Percentiles rank a stretch among this genome's conserved stretches.
Evolutionary conservation across 2,888 invertebrate genomes (phyloP).

Genomic region (Leptinotarsa tumamoca): DNA sequence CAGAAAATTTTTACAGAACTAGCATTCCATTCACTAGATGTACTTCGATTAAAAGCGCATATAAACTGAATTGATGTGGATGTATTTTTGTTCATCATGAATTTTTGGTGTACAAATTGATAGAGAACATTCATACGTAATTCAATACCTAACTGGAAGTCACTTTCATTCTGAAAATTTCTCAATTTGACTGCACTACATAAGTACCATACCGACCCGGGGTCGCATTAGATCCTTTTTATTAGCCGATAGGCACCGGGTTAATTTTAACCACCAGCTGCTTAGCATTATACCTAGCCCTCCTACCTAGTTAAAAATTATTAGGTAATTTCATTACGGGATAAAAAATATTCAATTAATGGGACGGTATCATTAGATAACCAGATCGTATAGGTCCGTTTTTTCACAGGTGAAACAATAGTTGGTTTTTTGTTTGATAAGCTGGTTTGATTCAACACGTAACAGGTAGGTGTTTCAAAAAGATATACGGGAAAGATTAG

Average conservation of each 20-base stretch:
- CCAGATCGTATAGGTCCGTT: conserved; percentile 17
- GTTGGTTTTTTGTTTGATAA: conserved; percentile 19
- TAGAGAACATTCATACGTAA: no score
- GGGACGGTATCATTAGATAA: conserved; percentile 32
- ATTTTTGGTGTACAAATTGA: no score
- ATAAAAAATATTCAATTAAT: conserved; percentile 45
- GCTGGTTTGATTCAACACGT: neutral
- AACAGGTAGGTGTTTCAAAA: conserved; percentile 10
- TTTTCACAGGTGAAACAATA: conserved; percentile 20
- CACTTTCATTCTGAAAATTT: conserved; percentile 5
- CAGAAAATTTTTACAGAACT: no score
- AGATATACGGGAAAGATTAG: neutral
- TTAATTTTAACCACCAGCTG: conserved; percentile 30
- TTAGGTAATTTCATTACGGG: conserved; percentile 53
- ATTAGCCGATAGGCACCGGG: conserved; percentile 24
- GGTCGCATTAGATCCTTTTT: conserved; percentile 22
- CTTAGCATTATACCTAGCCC: conserved; percentile 47
- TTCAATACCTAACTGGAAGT: neutral
- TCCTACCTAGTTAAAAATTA: conserved; percentile 55
- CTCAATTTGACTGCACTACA: conserved; percentile 16
- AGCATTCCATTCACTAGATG: no score
- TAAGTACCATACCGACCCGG: conserved; percentile 14
- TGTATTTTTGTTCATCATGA: no score
- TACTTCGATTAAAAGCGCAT: no score
- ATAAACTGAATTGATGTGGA: no score